Conservation (phyloP, 2,888 invertebrate species). For the Norana najaformis region DNA sequence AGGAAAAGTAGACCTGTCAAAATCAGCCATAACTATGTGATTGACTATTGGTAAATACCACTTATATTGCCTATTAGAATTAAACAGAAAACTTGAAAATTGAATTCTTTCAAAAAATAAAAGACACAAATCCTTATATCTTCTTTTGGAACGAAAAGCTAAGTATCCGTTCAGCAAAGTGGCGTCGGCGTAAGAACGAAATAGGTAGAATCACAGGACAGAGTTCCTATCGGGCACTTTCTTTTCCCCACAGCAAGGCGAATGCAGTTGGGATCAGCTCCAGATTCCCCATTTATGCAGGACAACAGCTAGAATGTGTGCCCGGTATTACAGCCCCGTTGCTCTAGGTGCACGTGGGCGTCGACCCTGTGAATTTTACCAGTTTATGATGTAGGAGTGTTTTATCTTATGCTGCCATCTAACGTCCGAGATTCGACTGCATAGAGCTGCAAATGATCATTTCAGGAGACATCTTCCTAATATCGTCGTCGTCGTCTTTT, state of each 20-base stretch:
- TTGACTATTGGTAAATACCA: neutral
- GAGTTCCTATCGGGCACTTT: neutral
- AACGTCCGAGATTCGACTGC: neutral
- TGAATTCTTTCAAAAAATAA: constrained; percentile 6
- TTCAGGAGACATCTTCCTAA: neutral
- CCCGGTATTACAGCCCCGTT: neutral
- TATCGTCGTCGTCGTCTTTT: neutral
- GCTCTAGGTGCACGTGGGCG: neutral
- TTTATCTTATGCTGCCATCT: constrained; percentile 13
- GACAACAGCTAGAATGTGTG: neutral
- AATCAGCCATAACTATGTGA: neutral
- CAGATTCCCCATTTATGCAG: neutral
- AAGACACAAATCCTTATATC: neutral
- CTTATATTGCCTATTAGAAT: neutral
- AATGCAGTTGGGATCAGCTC: neutral
- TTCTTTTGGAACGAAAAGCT: neutral
- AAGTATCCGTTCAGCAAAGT: neutral
- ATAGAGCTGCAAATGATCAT: neutral
- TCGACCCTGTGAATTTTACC: neutral
- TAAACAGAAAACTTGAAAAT: neutral
- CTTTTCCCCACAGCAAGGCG: neutral
- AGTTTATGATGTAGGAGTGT: neutral
- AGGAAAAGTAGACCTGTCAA: too few relatives aligned
- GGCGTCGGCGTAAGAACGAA: neutral
- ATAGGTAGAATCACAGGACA: neutral